These are phyloP conservation scores for Caenorhabditis sp. DNA, from an alignment of 2,888 invertebrate genomes.

Conservation along the genomic window DNA sequence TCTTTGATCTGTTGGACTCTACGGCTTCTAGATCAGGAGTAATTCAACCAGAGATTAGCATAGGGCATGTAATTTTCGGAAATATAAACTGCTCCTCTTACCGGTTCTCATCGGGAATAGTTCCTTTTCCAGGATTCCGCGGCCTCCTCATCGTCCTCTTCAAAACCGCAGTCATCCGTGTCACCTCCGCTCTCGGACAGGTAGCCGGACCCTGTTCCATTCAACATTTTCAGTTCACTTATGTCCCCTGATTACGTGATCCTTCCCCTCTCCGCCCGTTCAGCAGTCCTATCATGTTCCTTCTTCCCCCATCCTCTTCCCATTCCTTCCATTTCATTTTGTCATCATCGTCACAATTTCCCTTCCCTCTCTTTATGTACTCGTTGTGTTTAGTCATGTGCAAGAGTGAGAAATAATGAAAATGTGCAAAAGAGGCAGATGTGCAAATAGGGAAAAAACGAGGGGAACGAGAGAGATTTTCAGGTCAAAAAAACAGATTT, in stretches of 20 bases:
- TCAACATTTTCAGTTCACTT: not conserved
- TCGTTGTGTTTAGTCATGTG: slow-evolving; percentile 46
- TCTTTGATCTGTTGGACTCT: no score
- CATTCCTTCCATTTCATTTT: slow-evolving; percentile 3
- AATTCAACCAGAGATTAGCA: no score
- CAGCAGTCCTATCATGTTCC: no score
- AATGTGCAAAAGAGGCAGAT: slow-evolving; percentile 36
- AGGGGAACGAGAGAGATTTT: no score
- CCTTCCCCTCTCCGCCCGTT: slow-evolving; percentile 1
- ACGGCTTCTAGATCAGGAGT: no score
- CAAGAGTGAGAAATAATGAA: slow-evolving; percentile 38
- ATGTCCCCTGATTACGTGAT: slow-evolving; percentile 3
- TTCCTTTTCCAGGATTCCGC: slow-evolving; percentile 17
- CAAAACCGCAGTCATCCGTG: slow-evolving; percentile 41
- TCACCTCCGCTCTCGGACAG: slow-evolving; percentile 60
- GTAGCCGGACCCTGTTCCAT: slow-evolving; percentile 14
- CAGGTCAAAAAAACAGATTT: slow-evolving; percentile 54
- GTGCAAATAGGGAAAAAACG: slow-evolving; percentile 28
- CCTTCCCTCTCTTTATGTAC: slow-evolving; percentile 28
- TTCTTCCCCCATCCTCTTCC: not conserved
- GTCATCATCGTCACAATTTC: slow-evolving; percentile 31
- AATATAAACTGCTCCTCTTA: no score
- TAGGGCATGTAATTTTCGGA: no score
- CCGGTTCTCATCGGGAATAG: not conserved
- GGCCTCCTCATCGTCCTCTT: slow-evolving; percentile 30